phyloP scores from a whole-genome alignment of 2,888 invertebrate species.

The Entomobrya proxima region DNA sequence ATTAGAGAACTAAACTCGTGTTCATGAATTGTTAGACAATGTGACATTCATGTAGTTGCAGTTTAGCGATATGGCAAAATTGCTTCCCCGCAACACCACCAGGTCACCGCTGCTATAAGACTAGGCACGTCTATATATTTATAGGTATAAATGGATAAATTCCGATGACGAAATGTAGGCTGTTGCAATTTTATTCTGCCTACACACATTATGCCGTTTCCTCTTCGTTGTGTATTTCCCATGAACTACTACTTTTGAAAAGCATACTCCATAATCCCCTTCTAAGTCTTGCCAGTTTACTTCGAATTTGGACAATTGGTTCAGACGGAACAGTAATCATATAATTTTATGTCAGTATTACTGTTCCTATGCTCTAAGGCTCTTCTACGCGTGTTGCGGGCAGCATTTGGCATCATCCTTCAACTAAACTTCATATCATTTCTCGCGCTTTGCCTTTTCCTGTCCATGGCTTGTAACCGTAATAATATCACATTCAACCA shows the following conservation, averaged over 20 bases:
- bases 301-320: slow-evolving; percentile 23
- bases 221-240: neutral
- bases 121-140: neutral
- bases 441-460: neutral
- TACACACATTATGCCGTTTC: neutral
- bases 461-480: neutral
- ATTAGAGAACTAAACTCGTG: slow-evolving; percentile 15
- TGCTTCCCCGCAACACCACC: no score
- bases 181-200: neutral
- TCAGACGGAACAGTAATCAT: slow-evolving; percentile 14
- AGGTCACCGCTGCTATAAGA: no score
- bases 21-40: slow-evolving; percentile 2
- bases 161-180: neutral
- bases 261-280: neutral
- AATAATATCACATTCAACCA: neutral
- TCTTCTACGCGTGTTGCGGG: neutral
- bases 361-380: neutral
- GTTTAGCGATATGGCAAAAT: neutral
- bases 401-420: slow-evolving; percentile 3
- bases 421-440: neutral
- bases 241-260: no score
- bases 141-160: neutral
- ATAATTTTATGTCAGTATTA: slow-evolving; percentile 21
- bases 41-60: neutral
- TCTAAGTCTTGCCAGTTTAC: neutral